Conservation (phyloP, 2,888 invertebrate species). For the Apamea sordens region DNA sequence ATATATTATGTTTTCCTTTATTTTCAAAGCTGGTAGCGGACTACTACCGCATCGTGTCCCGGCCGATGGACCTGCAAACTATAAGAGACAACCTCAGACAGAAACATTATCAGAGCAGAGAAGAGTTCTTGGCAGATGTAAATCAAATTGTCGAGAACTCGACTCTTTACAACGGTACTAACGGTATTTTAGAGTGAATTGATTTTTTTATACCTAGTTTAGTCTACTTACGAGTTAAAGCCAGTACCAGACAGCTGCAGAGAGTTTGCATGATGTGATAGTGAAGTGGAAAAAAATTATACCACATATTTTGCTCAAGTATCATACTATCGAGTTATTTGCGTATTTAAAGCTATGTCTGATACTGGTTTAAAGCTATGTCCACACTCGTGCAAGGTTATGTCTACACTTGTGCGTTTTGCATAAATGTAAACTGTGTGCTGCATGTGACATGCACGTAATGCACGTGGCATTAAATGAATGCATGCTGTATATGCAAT, state of each 20-base stretch:
- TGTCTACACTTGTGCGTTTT: neutral
- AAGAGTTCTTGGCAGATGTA: slow-evolving; percentile 98
- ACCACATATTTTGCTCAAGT: neutral
- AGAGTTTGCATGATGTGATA: no score
- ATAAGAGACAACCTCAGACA: slow-evolving; percentile 97
- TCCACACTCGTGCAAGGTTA: slow-evolving; percentile 17
- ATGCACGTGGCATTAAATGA: neutral
- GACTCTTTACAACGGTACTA: slow-evolving; percentile 95
- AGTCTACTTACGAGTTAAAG: neutral
- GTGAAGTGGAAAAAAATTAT: neutral
- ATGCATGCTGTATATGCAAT: neutral
- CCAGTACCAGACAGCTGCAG: neutral
- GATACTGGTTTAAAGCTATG: slow-evolving; percentile 16
- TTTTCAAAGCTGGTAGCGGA: slow-evolving; percentile 94
- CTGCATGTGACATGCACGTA: slow-evolving; percentile 9
- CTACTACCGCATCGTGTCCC: slow-evolving; percentile 97
- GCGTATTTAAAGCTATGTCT: slow-evolving; percentile 22
- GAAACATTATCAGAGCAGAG: slow-evolving; percentile 98
- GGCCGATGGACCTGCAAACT: slow-evolving; percentile 99
- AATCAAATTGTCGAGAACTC: slow-evolving; percentile 99
- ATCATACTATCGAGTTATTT: neutral
- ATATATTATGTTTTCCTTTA: neutral
- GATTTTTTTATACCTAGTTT: slow-evolving; percentile 53
- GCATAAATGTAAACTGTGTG: neutral
- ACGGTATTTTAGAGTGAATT: slow-evolving; percentile 59